Conservation (phyloP, 2,888 invertebrate genomes). For the Caenorhabditis japonica region DNA sequence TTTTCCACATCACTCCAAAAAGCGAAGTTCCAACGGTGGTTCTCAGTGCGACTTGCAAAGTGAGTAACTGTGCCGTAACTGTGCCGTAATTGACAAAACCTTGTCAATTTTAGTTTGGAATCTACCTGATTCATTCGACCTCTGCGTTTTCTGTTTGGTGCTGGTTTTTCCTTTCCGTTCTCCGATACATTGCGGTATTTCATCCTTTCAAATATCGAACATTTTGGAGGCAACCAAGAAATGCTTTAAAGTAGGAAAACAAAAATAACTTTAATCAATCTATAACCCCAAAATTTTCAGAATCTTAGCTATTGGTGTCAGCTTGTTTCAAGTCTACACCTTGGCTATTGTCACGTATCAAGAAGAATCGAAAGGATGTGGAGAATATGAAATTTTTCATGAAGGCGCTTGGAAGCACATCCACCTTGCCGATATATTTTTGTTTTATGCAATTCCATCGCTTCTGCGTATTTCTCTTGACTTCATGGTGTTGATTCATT, state of each 20-base stretch:
- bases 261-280: not conserved
- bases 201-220: conserved; percentile 73
- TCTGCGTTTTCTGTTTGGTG: conserved; percentile 76
- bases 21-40: conserved; percentile 36
- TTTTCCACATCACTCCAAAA: conserved; percentile 65
- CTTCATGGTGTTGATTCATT: conserved; percentile 69
- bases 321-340: conserved; percentile 68
- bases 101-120: conserved; percentile 62
- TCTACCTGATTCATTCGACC: conserved; percentile 73
- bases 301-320: conserved; percentile 56
- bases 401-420: conserved; percentile 56
- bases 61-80: too few species aligned
- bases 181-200: conserved; percentile 73
- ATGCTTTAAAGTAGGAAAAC: conserved; percentile 63
- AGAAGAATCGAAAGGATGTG: conserved; percentile 49
- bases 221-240: conserved; percentile 74
- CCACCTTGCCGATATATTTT: conserved; percentile 69
- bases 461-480: conserved; percentile 69
- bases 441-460: conserved; percentile 73
- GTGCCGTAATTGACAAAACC: not conserved
- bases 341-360: conserved; percentile 67
- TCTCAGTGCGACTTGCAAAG: conserved; percentile 57
- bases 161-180: conserved; percentile 72
- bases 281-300: conserved; percentile 33
- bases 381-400: conserved; percentile 38